These are phyloP conservation scores for Pteronura brasiliensis DNA, from an alignment of 2,113 vertebrate species.

Conservation along the genomic window DNA sequence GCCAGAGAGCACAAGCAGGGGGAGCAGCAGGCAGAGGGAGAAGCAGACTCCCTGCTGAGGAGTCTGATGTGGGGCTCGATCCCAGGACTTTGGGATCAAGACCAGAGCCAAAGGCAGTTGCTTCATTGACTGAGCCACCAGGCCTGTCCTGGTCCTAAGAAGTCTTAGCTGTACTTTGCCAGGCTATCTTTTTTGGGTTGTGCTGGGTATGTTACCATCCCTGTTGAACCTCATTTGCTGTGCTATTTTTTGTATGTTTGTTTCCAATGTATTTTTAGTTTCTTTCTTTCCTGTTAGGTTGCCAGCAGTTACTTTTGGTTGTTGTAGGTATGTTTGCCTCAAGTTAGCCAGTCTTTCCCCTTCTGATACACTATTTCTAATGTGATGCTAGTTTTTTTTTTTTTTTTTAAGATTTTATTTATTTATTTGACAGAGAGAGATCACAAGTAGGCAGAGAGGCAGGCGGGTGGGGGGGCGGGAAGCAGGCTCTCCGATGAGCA, in stretches of 20 bases:
- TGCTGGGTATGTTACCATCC: background rate
- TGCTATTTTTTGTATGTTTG: background rate
- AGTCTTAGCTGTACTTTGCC: conserved; percentile 1
- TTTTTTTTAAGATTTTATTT: too few relatives aligned
- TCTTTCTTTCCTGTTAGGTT: conserved; percentile 11
- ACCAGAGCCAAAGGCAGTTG: too few relatives aligned
- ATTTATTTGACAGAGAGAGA: too few relatives aligned
- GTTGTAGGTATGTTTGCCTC: background rate
- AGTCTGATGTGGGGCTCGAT: too few relatives aligned
- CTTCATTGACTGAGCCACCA: too few relatives aligned
- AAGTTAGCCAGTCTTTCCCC: background rate
- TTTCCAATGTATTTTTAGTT: conserved; percentile 48
- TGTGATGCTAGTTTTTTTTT: conserved; percentile 13
- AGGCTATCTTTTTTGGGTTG: background rate
- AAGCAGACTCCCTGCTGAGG: too few relatives aligned
- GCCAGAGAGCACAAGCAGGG: too few relatives aligned
- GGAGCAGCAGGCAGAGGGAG: too few relatives aligned
- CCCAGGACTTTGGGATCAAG: too few relatives aligned
- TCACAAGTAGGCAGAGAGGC: too few relatives aligned
- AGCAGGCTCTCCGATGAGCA: too few relatives aligned
- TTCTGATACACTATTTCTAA: conserved; percentile 35
- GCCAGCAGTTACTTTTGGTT: conserved; percentile 30
- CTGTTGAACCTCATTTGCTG: background rate
- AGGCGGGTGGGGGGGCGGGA: too few relatives aligned
- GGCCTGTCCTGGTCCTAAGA: background rate